These are phyloP conservation scores for Dendroctonus ponderosae DNA, from an alignment of 1,140 invertebrate genomes.

Conservation along the genomic window DNA sequence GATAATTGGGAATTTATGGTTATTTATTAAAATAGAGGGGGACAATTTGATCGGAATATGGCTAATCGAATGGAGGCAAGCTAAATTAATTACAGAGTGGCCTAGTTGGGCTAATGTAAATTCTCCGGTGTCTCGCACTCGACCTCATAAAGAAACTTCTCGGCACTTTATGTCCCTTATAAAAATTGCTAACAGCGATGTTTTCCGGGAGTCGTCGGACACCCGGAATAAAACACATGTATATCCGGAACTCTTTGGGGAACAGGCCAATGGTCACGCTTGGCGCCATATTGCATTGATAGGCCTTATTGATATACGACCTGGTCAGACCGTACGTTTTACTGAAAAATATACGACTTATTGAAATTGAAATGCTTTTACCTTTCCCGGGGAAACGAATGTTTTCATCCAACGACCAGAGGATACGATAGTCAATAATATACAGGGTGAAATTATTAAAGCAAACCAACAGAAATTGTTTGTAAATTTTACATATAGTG, in stretches of 20 bases:
- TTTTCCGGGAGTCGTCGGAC: background rate
- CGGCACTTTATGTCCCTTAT: no score
- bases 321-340: constrained; percentile 20
- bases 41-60: background rate
- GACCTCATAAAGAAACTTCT: no score
- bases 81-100: no score
- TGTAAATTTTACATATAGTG: no score
- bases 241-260: constrained; percentile 25
- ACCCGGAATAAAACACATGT: constrained; percentile 24
- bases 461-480: no score
- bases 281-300: constrained; percentile 28
- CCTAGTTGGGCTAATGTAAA: no score
- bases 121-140: no score
- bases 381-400: background rate
- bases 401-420: no score
- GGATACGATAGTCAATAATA: no score
- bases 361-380: constrained; percentile 32
- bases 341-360: constrained; percentile 23
- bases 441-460: no score
- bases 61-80: background rate
- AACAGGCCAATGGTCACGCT: constrained; percentile 18
- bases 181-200: background rate
- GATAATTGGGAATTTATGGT: constrained; percentile 34
- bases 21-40: constrained; percentile 23
- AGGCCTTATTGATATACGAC: constrained; percentile 32